A percentile compares a stretch with the other conserved stretches of the same genome.
phyloP scores from a whole-genome alignment of 2,113 vertebrate species.

The Coreoperca whiteheadi region DNA sequence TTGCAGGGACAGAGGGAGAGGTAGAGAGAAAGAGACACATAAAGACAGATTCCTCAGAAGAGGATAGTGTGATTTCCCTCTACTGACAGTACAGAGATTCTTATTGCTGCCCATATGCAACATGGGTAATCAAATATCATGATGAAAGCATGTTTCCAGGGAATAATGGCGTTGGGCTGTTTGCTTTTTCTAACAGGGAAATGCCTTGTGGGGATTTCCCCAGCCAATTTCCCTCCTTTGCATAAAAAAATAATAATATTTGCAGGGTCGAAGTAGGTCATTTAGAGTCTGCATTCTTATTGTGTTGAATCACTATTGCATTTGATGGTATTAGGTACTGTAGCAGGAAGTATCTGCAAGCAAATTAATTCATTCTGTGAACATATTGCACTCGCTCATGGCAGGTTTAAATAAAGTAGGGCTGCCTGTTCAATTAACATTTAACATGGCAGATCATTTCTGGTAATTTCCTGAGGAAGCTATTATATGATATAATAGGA shows the following conservation, averaged over 20 bases:
- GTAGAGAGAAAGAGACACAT: conserved; percentile 28
- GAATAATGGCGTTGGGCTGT: conserved; percentile 25
- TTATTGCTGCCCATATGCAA: conserved; percentile 35
- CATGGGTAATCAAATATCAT: conserved; percentile 48
- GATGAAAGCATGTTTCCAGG: conserved; percentile 20
- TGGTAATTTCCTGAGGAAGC: conserved; percentile 73
- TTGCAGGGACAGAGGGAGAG: conserved; percentile 54
- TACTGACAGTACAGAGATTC: conserved; percentile 48
- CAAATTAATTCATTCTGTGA: conserved; percentile 70
- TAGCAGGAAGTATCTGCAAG: conserved; percentile 63
- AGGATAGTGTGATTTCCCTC: conserved; percentile 51
- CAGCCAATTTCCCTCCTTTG: conserved; percentile 26
- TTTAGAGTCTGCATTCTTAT: conserved; percentile 54
- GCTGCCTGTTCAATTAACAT: conserved; percentile 75
- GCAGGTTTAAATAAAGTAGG: conserved; percentile 53
- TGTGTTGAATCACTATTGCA: conserved; percentile 64
- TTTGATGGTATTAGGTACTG: conserved; percentile 67
- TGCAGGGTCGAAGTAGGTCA: conserved; percentile 50
- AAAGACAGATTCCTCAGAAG: conserved; percentile 58
- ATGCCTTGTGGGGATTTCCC: conserved; percentile 40
- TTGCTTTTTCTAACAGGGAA: conserved; percentile 39
- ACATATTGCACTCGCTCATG: conserved; percentile 61
- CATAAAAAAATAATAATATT: conserved; percentile 32
- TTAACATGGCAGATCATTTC: conserved; percentile 73
- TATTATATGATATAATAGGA: conserved; percentile 46